Conservation (phyloP, 53 echinoderm and acorn worm genomes). For the Patiria pectinifera region DNA sequence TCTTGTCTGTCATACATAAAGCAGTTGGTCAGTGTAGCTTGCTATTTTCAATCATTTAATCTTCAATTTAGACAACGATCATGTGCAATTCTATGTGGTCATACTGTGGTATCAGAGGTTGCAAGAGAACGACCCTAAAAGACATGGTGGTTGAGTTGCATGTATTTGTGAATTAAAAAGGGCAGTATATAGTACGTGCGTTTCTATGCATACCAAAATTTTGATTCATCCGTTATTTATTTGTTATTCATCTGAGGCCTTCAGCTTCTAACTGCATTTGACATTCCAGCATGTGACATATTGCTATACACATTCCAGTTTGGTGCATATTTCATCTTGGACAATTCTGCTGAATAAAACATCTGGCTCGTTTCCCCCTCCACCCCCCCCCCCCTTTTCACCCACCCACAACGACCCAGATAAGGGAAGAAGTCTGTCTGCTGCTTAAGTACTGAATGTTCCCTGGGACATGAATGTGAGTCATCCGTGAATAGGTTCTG, state of each 20-base stretch:
- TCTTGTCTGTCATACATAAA: neutral
- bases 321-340: conserved; percentile 12
- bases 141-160: too few species aligned
- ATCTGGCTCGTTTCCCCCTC: neutral
- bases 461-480: neutral
- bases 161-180: too few species aligned
- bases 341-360: neutral
- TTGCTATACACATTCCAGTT: neutral
- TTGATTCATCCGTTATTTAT: neutral
- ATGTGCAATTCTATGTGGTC: too few species aligned
- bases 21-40: too few species aligned
- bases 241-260: neutral
- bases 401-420: neutral
- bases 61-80: too few species aligned
- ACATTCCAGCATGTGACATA: neutral
- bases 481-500: neutral
- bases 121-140: too few species aligned
- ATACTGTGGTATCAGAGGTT: too few species aligned
- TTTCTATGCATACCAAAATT: neutral
- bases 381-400: too few species aligned
- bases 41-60: too few species aligned
- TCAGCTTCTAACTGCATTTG: neutral
- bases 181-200: too few species aligned
- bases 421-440: neutral
- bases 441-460: neutral